These are phyloP conservation scores for Listronotus bonariensis DNA, from an alignment of 1,140 invertebrate genomes.

Conservation along the genomic window DNA sequence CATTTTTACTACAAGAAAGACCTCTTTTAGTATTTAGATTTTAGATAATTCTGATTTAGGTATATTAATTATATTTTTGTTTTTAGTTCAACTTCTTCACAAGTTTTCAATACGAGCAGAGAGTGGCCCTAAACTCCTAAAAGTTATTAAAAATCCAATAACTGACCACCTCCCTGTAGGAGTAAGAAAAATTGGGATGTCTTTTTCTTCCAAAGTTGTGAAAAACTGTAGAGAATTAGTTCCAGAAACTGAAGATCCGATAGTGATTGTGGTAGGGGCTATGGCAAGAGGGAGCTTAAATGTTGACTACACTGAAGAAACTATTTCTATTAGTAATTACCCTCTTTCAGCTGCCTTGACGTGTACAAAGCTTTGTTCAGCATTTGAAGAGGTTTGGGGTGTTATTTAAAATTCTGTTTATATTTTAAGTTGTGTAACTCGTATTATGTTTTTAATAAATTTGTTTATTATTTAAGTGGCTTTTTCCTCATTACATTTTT, in stretches of 20 bases:
- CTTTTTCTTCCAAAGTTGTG: slow-evolving; percentile 82
- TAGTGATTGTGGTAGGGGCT: slow-evolving; percentile 92
- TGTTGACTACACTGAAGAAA: slow-evolving; percentile 89
- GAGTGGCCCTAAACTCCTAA: slow-evolving; percentile 87
- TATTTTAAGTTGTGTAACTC: no score
- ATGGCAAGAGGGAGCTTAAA: slow-evolving; percentile 96
- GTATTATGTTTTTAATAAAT: no score
- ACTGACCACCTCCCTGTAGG: slow-evolving; percentile 84
- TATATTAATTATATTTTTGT: slow-evolving; percentile 24
- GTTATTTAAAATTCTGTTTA: slow-evolving; percentile 62
- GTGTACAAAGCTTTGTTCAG: slow-evolving; percentile 94
- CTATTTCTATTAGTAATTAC: slow-evolving; percentile 92
- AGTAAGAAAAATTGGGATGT: slow-evolving; percentile 80
- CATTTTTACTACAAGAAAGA: no score
- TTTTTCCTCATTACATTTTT: no score
- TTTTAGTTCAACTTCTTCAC: slow-evolving; percentile 93
- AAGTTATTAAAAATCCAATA: slow-evolving; percentile 98
- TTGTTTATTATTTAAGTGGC: no score
- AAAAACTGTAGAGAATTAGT: slow-evolving; percentile 81
- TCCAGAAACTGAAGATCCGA: slow-evolving; percentile 76
- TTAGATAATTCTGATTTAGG: slow-evolving; percentile 1
- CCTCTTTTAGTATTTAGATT: no score
- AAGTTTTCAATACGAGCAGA: slow-evolving; percentile 93
- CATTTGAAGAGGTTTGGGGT: slow-evolving; percentile 96
- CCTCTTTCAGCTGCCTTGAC: slow-evolving; percentile 95